phyloP scores from a whole-genome alignment of 2,888 invertebrate genomes.

The Apeira syringaria region DNA sequence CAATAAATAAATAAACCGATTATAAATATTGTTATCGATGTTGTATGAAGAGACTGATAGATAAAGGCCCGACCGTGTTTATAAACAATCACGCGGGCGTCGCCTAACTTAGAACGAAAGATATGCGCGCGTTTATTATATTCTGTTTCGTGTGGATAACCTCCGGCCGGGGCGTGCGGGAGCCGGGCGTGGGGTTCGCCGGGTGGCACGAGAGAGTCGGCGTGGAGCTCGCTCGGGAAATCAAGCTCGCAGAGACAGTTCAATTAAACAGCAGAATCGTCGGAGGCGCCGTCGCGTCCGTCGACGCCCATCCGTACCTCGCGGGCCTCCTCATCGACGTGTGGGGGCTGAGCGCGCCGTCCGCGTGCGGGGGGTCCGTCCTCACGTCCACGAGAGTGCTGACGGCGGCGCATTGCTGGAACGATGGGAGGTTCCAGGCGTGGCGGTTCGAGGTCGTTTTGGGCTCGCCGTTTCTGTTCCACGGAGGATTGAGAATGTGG shows the following conservation, averaged over 20 bases:
- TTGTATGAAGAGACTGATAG: conserved; percentile 22
- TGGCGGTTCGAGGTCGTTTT: conserved; percentile 59
- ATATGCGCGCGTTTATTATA: conserved; percentile 48
- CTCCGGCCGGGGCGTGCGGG: conserved; percentile 25
- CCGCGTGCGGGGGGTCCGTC: conserved; percentile 65
- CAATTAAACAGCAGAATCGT: conserved; percentile 43
- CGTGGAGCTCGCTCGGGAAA: conserved; percentile 51
- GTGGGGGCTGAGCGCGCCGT: conserved; percentile 44
- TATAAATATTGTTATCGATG: conserved; percentile 30
- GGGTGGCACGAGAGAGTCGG: conserved; percentile 61
- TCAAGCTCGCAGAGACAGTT: conserved; percentile 44
- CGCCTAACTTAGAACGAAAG: conserved; percentile 22
- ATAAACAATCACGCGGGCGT: conserved; percentile 25
- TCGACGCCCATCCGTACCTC: conserved; percentile 58
- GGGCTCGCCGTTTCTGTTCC: conserved; percentile 57
- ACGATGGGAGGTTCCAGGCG: conserved; percentile 56
- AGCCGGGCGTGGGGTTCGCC: conserved; percentile 17
- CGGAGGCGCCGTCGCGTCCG: conserved; percentile 56
- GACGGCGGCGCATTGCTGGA: conserved; percentile 72
- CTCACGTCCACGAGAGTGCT: conserved; percentile 50
- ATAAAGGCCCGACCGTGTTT: conserved; percentile 28
- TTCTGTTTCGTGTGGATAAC: conserved; percentile 36
- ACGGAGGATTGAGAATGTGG: conserved; percentile 55
- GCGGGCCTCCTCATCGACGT: conserved; percentile 61
- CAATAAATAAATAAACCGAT: conserved; percentile 41